Conservation (phyloP, 2,888 invertebrate genomes). For the Eilema depressum region DNA sequence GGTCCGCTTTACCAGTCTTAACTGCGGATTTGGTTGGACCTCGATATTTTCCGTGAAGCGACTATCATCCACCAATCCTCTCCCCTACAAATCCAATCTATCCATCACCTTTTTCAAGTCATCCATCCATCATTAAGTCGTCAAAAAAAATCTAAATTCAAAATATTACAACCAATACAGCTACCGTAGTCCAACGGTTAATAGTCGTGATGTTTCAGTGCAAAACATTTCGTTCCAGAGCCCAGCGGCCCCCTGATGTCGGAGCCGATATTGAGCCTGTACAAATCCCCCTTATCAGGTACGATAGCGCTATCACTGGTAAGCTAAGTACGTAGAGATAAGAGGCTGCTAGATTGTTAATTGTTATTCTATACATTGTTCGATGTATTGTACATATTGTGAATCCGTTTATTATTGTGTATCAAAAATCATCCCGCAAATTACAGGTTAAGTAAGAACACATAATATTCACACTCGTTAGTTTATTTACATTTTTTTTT, state of each 20-base stretch:
- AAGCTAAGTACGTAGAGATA: conserved; percentile 20
- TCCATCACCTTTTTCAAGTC: no score
- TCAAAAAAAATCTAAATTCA: not conserved
- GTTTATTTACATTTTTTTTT: no score
- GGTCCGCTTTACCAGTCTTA: no score
- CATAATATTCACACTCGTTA: no score
- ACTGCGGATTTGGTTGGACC: no score
- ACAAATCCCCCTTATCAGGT: conserved; percentile 85
- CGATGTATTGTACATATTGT: not conserved
- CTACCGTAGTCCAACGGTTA: conserved; percentile 33
- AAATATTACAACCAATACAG: conserved; percentile 13
- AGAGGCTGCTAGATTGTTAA: conserved; percentile 14
- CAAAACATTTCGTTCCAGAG: conserved; percentile 73
- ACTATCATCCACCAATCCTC: no score
- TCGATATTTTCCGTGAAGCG: no score
- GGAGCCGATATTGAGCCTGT: conserved; percentile 83
- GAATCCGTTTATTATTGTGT: not conserved
- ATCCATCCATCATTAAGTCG: no score
- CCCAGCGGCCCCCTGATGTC: conserved; percentile 78
- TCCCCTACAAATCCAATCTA: no score
- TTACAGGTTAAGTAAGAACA: no score
- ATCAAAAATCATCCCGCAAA: not conserved
- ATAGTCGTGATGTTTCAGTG: conserved; percentile 18
- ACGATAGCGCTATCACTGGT: conserved; percentile 49
- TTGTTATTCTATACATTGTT: conserved; percentile 1